Percentiles rank a stretch among this genome's conserved stretches.
Conservation (phyloP, 1,140 invertebrate genomes). For the Drosophila albomicans region DNA sequence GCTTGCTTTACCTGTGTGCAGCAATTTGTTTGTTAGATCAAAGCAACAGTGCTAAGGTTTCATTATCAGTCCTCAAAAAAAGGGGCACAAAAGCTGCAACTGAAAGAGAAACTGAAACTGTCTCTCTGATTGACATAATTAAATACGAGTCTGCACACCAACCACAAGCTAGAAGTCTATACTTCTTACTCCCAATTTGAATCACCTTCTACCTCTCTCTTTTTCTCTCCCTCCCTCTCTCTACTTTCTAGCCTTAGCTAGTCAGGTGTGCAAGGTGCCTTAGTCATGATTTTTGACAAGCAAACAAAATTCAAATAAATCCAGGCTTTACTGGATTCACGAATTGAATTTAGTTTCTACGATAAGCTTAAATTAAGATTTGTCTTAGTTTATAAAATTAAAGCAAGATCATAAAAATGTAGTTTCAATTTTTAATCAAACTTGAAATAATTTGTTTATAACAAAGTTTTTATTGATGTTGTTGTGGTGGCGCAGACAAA, state of each 20-base stretch:
- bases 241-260: too few relatives aligned
- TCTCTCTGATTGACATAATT: conserved; percentile 45
- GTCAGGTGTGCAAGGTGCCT: too few relatives aligned
- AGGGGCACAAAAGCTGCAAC: background rate
- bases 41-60: conserved; percentile 76
- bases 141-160: conserved; percentile 18
- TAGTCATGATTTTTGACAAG: background rate
- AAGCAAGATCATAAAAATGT: too few relatives aligned
- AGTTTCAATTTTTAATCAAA: too few relatives aligned
- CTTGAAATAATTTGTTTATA: too few relatives aligned
- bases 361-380: too few relatives aligned
- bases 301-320: background rate
- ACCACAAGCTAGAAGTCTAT: background rate
- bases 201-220: background rate
- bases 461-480: too few relatives aligned
- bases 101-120: conserved; percentile 19
- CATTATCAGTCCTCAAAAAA: conserved; percentile 54
- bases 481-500: too few relatives aligned
- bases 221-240: background rate
- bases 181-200: background rate
- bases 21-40: conserved; percentile 74
- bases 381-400: too few relatives aligned
- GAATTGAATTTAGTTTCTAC: too few relatives aligned
- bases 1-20: conserved; percentile 34
- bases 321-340: too few relatives aligned